Percentiles rank a stretch among this genome's conserved stretches.
Conservation (phyloP, 2,888 invertebrate species). For the Chorisops tibialis region DNA sequence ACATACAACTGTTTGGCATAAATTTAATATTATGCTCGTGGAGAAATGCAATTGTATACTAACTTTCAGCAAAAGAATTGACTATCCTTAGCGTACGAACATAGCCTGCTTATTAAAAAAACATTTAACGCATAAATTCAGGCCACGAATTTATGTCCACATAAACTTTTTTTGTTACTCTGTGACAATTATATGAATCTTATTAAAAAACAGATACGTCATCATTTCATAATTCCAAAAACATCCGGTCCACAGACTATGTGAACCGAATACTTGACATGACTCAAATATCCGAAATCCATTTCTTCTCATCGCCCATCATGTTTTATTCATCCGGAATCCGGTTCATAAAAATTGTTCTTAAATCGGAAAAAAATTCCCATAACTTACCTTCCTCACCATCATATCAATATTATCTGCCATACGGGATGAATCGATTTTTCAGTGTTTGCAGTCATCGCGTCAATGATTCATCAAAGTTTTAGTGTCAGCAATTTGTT, state of each 20-base stretch:
- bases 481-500: conserved; percentile 31
- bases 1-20: too few relatives aligned
- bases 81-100: too few relatives aligned
- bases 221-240: not conserved
- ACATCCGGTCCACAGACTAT: not conserved
- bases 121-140: too few relatives aligned
- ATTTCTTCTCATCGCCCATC: not conserved
- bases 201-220: not conserved
- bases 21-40: too few relatives aligned
- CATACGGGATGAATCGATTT: not conserved
- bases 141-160: too few relatives aligned
- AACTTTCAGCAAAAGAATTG: too few relatives aligned
- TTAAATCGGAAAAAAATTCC: not conserved
- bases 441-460: conserved; percentile 12
- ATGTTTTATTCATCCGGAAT: not conserved
- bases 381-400: not conserved
- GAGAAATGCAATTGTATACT: too few relatives aligned
- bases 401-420: not conserved
- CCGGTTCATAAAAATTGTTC: not conserved
- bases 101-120: too few relatives aligned
- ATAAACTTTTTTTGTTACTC: too few relatives aligned
- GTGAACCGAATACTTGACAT: not conserved
- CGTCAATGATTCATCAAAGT: conserved; percentile 29
- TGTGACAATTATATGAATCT: too few relatives aligned
- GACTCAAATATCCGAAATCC: too few relatives aligned